Evolutionary conservation across 2,888 invertebrate genomes (phyloP).

Genomic region (Caenorhabditis macrosperma): DNA sequence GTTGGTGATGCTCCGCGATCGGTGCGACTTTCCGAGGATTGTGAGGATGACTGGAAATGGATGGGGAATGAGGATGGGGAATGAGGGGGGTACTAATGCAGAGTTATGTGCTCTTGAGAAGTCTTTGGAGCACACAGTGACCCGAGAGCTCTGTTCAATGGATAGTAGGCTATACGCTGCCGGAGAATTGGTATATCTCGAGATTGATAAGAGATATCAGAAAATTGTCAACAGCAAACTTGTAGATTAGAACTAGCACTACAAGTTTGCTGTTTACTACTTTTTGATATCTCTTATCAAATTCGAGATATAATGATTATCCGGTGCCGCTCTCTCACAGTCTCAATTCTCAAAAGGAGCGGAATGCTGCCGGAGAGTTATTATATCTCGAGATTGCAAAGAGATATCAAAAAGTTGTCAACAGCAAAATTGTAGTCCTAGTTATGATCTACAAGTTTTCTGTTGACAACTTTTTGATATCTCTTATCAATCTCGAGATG

Average conservation of each 20-base stretch:
- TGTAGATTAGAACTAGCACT: background rate
- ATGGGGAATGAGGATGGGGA: background rate
- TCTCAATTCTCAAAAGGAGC: too few relatives aligned
- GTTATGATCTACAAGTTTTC: too few relatives aligned
- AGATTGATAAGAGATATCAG: background rate
- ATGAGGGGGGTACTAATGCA: too few relatives aligned
- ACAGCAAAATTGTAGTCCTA: background rate
- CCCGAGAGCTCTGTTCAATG: too few relatives aligned
- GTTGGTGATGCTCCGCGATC: constrained; percentile 83
- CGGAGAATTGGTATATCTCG: too few relatives aligned
- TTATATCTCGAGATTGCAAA: background rate
- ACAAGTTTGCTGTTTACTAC: background rate
- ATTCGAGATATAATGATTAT: too few relatives aligned
- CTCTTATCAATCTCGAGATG: too few relatives aligned
- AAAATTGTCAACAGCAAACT: constrained; percentile 10
- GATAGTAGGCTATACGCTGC: background rate
- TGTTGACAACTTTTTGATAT: too few relatives aligned
- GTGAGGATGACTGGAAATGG: constrained; percentile 81
- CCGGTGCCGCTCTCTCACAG: too few relatives aligned
- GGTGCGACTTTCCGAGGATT: constrained; percentile 81
- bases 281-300: background rate
- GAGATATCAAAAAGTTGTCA: background rate
- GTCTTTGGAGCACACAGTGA: too few relatives aligned
- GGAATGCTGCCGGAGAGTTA: too few relatives aligned
- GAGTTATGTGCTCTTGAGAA: too few relatives aligned